Conservation (phyloP, 2,113 vertebrate species). For the Ceyx margarethae region DNA sequence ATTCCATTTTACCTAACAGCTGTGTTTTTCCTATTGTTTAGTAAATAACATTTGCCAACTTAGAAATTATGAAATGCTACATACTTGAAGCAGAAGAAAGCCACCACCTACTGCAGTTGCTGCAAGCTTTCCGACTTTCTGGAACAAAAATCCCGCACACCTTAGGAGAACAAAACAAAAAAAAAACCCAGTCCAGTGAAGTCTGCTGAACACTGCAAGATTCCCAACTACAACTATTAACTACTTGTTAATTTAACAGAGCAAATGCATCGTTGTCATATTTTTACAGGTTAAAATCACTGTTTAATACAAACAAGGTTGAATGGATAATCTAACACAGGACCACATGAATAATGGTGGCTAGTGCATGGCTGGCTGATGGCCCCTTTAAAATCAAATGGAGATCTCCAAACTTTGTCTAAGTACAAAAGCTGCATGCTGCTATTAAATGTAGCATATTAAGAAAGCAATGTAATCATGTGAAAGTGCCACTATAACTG, state of each 20-base stretch:
- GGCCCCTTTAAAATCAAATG: not conserved
- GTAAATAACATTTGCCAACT: constrained; percentile 54
- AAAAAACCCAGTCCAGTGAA: constrained; percentile 36
- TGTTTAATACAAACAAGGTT: not conserved
- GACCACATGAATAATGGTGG: not conserved
- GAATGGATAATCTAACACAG: not conserved
- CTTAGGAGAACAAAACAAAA: constrained; percentile 74
- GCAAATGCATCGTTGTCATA: not conserved
- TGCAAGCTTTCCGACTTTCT: constrained; percentile 96
- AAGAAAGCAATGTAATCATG: not conserved
- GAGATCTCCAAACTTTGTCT: not conserved
- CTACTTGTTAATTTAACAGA: not conserved
- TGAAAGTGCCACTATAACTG: not conserved
- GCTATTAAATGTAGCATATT: not conserved
- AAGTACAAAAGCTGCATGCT: not conserved
- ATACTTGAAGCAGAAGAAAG: constrained; percentile 94
- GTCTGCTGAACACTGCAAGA: constrained; percentile 5
- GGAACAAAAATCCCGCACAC: constrained; percentile 97
- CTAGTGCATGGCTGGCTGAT: not conserved
- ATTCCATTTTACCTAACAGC: constrained; percentile 2
- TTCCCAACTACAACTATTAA: not conserved
- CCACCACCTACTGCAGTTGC: constrained; percentile 95
- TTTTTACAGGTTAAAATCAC: not conserved
- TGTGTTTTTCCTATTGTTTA: constrained; percentile 54
- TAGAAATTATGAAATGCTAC: constrained; percentile 52